These are phyloP conservation scores for Echeneis naucrates DNA, from an alignment of 2,797 vertebrate genomes.

Conservation along the genomic window DNA sequence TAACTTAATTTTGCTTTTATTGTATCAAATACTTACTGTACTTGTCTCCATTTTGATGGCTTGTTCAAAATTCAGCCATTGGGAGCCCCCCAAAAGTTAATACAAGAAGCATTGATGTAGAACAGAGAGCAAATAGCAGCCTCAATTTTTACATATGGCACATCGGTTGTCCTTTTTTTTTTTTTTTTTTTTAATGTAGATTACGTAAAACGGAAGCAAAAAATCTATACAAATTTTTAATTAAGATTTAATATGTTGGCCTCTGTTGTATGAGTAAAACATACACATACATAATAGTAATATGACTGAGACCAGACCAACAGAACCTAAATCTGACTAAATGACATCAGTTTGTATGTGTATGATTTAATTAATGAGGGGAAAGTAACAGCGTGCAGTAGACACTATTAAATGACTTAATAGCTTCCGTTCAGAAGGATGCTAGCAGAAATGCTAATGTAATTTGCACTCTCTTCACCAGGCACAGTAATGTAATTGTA, in stretches of 20 bases:
- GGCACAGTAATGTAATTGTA: slow-evolving; percentile 71
- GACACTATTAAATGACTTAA: slow-evolving; percentile 72
- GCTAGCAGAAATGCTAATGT: slow-evolving; percentile 72
- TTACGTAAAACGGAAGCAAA: neutral
- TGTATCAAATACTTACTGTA: neutral
- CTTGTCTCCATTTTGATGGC: neutral
- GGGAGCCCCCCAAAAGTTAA: neutral
- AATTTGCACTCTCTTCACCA: slow-evolving; percentile 73
- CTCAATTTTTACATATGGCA: neutral
- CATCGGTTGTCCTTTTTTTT: neutral
- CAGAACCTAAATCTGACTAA: slow-evolving; percentile 23
- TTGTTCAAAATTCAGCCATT: neutral
- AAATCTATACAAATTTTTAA: neutral
- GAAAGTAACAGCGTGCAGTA: slow-evolving; percentile 51
- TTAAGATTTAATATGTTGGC: neutral
- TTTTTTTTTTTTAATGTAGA: neutral
- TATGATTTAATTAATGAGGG: slow-evolving; percentile 59
- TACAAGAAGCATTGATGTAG: neutral
- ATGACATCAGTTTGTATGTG: slow-evolving; percentile 18
- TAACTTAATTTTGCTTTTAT: neutral
- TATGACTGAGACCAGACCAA: neutral
- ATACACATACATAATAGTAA: neutral
- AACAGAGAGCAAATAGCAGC: neutral
- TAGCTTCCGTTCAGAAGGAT: slow-evolving; percentile 74
- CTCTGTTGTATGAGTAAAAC: neutral